phyloP scores from a whole-genome alignment of 2,113 vertebrate genomes.

The Osmerus eperlanus region DNA sequence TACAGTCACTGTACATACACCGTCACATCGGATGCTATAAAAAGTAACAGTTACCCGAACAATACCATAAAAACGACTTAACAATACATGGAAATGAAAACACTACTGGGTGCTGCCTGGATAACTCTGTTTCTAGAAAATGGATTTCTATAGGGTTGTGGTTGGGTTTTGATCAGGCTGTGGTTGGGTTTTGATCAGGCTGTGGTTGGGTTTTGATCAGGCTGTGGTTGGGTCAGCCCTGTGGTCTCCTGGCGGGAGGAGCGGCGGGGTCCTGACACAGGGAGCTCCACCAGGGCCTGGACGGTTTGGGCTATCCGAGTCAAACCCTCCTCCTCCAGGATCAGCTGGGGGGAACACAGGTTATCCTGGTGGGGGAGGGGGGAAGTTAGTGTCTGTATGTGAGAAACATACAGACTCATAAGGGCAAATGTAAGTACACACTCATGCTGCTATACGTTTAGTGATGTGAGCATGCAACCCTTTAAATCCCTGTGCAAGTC shows the following conservation, averaged over 20 bases:
- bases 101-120: not conserved
- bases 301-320: constrained; percentile 68
- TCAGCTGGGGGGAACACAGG: constrained; percentile 76
- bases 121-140: no score
- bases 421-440: not conserved
- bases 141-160: no score
- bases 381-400: not conserved
- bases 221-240: constrained; percentile 25
- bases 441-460: no score
- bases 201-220: constrained; percentile 17
- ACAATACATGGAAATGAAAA: not conserved
- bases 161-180: not conserved
- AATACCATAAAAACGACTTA: no score
- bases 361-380: constrained; percentile 63
- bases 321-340: constrained; percentile 79
- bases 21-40: no score
- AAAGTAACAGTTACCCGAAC: no score
- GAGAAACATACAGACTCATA: not conserved
- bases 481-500: no score
- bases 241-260: constrained; percentile 34
- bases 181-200: not conserved
- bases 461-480: no score
- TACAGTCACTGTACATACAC: no score
- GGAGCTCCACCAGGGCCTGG: constrained; percentile 66
- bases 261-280: constrained; percentile 20